Conservation (phyloP, 2,113 vertebrate species). For the Nothoprocta perdicaria region DNA sequence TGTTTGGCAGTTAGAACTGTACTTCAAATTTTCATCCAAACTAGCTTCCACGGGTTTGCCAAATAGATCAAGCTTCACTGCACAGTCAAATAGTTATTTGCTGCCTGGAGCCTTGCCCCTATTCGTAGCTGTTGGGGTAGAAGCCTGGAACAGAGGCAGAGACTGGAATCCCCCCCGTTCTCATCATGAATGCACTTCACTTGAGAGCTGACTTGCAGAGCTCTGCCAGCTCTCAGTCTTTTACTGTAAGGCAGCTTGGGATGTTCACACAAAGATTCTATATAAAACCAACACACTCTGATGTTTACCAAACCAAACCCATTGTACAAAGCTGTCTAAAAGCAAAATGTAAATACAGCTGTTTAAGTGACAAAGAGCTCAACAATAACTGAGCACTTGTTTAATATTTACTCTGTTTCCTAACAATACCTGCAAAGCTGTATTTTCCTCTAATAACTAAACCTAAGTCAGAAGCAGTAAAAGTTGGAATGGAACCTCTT, state of each 20-base stretch:
- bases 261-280: conserved; percentile 39
- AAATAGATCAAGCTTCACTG: background rate
- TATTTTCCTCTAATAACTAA: conserved; percentile 18
- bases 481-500: background rate
- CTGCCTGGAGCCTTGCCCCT: background rate
- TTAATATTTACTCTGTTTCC: conserved; percentile 65
- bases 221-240: background rate
- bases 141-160: background rate
- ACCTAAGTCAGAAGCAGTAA: conserved; percentile 19
- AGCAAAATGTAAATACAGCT: conserved; percentile 80
- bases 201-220: background rate
- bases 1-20: background rate
- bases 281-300: conserved; percentile 50
- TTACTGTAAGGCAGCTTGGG: background rate
- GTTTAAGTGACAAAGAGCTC: conserved; percentile 61
- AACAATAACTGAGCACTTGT: conserved; percentile 55
- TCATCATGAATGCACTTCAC: background rate
- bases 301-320: conserved; percentile 76
- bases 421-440: conserved; percentile 45
- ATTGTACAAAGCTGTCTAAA: conserved; percentile 57
- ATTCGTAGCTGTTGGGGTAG: background rate
- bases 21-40: background rate
- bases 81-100: background rate
- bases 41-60: background rate
- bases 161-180: background rate